Percentiles rank a stretch among this genome's conserved stretches.
Evolutionary conservation across 1,140 invertebrate species (phyloP).

Genomic region (Platorchestia sp.): DNA sequence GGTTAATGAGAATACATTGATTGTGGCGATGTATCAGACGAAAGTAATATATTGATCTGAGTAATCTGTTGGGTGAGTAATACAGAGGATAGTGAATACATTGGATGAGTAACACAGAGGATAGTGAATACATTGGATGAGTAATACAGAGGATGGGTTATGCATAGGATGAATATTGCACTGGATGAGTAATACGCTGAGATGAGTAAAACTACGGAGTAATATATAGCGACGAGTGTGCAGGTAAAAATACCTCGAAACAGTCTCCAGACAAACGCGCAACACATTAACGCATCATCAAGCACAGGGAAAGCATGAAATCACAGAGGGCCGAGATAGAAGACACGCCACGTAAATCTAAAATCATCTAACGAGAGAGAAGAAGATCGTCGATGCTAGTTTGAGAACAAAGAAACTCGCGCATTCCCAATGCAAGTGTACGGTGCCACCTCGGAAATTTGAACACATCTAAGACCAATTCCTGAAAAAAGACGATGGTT

Average conservation of each 20-base stretch:
- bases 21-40: too few species aligned
- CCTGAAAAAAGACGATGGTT: neutral
- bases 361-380: neutral
- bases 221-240: neutral
- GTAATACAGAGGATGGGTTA: too few species aligned
- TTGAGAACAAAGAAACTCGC: neutral
- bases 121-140: too few species aligned
- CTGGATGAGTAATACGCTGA: neutral
- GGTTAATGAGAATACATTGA: too few species aligned
- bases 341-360: neutral
- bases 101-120: neutral
- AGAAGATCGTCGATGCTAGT: neutral
- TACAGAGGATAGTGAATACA: too few species aligned
- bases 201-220: neutral
- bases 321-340: neutral
- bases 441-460: too few species aligned
- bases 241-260: too few species aligned
- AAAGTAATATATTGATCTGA: too few species aligned
- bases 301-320: neutral
- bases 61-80: neutral
- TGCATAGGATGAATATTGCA: neutral
- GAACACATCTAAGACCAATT: neutral
- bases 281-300: neutral
- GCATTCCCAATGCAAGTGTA: neutral
- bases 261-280: neutral